These are phyloP conservation scores for Ctenoplectra terminalis DNA, from an alignment of 1,140 invertebrate species.

Conservation along the genomic window DNA sequence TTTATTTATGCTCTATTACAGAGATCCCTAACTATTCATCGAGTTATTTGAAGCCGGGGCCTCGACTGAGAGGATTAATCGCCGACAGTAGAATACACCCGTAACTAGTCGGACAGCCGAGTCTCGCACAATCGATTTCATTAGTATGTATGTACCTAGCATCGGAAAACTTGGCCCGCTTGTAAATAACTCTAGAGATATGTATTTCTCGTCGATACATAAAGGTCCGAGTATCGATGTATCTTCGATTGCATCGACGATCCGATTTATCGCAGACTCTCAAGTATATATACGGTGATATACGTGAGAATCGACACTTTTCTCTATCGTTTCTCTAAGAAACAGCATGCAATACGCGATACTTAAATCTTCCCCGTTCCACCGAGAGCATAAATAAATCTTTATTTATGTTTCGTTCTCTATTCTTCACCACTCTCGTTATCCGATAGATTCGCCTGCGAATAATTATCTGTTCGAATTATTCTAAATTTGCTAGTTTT, in stretches of 20 bases:
- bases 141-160: neutral
- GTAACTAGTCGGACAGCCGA: neutral
- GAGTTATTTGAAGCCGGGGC: no score
- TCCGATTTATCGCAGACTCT: constrained; percentile 23
- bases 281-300: constrained; percentile 8
- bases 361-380: constrained; percentile 4
- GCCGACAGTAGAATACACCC: neutral
- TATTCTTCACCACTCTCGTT: constrained; percentile 1
- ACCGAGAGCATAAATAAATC: constrained; percentile 11
- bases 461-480: neutral
- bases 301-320: constrained; percentile 29
- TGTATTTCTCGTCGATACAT: no score
- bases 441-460: neutral
- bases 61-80: no score
- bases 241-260: no score
- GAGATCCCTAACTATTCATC: no score
- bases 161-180: no score
- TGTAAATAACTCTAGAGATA: no score
- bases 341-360: neutral
- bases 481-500: neutral
- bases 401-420: neutral
- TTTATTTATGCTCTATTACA: no score
- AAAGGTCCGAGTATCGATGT: no score
- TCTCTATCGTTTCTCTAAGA: neutral
- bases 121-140: neutral